These are phyloP conservation scores for Cladorhizidae sp. DNA, from an alignment of 37 sponge, comb jelly and placozoan genomes.

Conservation along the genomic window DNA sequence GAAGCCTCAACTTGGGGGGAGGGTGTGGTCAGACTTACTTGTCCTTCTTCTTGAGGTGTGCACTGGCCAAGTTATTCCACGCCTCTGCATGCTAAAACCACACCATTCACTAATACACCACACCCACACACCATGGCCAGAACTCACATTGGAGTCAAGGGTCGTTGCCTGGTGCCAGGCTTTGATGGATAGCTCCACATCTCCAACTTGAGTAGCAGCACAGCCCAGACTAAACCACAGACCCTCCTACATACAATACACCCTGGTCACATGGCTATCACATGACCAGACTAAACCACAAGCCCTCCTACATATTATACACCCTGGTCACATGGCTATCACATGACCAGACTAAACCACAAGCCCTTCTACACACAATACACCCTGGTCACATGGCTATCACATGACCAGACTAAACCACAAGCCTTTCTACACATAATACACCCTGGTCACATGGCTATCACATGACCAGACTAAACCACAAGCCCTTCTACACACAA, in stretches of 20 bases:
- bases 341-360: constrained; percentile 35
- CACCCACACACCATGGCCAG: constrained; percentile 6
- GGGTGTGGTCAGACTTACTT: constrained; percentile 45
- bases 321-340: not conserved
- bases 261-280: not conserved
- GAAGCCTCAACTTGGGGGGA: not conserved
- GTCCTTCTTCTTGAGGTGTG: constrained; percentile 69
- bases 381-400: not conserved
- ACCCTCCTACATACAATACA: constrained; percentile 67
- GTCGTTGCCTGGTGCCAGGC: constrained; percentile 75
- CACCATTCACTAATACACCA: not conserved
- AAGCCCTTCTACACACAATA: constrained; percentile 68
- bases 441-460: not conserved
- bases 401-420: constrained; percentile 32
- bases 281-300: constrained; percentile 38
- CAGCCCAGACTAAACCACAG: constrained; percentile 94
- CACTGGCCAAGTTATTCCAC: constrained; percentile 91
- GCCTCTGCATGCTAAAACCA: constrained; percentile 75
- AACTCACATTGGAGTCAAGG: constrained; percentile 79
- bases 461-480: constrained; percentile 30
- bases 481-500: constrained; percentile 68
- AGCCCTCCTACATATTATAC: constrained; percentile 68
- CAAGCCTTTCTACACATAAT: constrained; percentile 68
- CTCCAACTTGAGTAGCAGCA: constrained; percentile 68
- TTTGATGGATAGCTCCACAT: constrained; percentile 59